Conservation (phyloP, 2,113 vertebrate genomes). For the Tetrax tetrax region DNA sequence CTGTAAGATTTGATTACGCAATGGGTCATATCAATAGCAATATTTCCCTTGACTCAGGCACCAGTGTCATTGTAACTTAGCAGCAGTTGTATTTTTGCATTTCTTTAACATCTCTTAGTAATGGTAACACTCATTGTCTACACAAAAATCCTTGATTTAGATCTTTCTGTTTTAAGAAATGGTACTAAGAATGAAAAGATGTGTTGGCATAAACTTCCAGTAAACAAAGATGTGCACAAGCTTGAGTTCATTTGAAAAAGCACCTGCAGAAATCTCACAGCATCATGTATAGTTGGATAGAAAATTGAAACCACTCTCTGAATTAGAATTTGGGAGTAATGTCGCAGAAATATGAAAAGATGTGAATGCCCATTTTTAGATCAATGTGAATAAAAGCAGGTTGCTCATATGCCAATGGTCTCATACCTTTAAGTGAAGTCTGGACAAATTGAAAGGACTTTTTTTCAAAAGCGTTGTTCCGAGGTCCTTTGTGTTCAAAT, state of each 20-base stretch:
- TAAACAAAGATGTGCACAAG: neutral
- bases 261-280: neutral
- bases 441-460: neutral
- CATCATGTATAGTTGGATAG: neutral
- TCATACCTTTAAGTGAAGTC: neutral
- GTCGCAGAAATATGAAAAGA: neutral
- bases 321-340: neutral
- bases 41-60: neutral
- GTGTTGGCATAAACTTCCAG: neutral
- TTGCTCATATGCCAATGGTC: neutral
- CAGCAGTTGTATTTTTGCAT: neutral
- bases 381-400: neutral
- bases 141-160: neutral
- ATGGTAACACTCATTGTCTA: accelerated
- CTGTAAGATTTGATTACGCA: neutral
- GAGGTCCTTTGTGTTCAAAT: neutral
- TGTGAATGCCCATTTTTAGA: neutral
- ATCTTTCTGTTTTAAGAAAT: neutral
- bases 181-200: neutral
- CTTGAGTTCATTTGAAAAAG: neutral
- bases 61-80: neutral
- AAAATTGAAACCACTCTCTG: neutral
- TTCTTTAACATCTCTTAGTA: neutral
- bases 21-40: neutral
- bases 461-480: neutral